Percentiles rank a stretch among this genome's conserved stretches.
These are phyloP conservation scores for Oryzias celebensis DNA, from an alignment of 2,113 vertebrate species.

Conservation along the genomic window DNA sequence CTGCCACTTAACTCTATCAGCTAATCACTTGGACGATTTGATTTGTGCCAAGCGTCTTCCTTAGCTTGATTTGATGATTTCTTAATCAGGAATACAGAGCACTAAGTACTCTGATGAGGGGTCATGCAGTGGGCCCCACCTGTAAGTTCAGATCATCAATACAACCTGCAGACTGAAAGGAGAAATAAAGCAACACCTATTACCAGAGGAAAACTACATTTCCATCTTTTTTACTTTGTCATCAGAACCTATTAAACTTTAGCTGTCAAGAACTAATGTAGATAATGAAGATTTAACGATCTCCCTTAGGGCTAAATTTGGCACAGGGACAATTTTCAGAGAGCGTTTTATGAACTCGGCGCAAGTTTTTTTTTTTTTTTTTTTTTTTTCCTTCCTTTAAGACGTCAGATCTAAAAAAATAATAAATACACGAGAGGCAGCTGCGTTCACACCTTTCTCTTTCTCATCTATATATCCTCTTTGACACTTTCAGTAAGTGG, in stretches of 20 bases:
- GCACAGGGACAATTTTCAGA: background rate
- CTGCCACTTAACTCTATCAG: conserved; percentile 18
- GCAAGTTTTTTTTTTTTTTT: conserved; percentile 13
- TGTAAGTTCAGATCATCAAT: conserved; percentile 15
- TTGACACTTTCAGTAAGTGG: background rate
- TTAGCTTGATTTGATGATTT: conserved; percentile 22
- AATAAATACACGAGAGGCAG: conserved; percentile 6
- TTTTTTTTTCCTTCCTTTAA: background rate
- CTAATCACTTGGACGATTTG: conserved; percentile 29
- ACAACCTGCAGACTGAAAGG: background rate
- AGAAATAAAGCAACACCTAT: background rate
- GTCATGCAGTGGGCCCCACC: background rate
- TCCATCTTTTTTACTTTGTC: background rate
- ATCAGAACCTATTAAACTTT: conserved; percentile 3
- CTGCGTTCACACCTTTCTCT: background rate
- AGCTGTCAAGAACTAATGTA: conserved; percentile 6
- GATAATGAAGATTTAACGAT: conserved; percentile 22
- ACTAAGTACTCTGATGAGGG: conserved; percentile 11
- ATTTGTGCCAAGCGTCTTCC: conserved; percentile 22
- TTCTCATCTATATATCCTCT: conserved; percentile 8
- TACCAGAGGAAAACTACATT: background rate
- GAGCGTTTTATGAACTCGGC: conserved; percentile 19
- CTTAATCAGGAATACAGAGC: conserved; percentile 21
- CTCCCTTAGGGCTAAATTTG: background rate
- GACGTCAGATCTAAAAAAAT: background rate